Conservation (phyloP, 2,888 invertebrate species). For the Netelia melanura region DNA sequence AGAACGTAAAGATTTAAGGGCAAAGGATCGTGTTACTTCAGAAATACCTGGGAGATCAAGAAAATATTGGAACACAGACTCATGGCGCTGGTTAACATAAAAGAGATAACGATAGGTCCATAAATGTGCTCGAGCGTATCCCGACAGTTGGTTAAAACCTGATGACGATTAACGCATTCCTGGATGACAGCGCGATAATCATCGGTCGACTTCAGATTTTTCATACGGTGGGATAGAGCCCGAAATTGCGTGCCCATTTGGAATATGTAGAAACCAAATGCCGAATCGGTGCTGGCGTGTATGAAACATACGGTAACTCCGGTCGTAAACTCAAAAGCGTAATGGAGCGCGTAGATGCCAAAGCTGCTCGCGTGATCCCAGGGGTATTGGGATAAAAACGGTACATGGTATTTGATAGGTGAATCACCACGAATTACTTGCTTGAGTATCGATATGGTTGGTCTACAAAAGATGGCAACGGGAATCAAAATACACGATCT, state of each 20-base stretch:
- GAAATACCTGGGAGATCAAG: conserved; percentile 71
- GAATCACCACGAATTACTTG: conserved; percentile 26
- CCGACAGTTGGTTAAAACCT: conserved; percentile 63
- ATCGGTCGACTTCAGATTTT: conserved; percentile 33
- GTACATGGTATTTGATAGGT: conserved; percentile 25
- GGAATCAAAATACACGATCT: neutral
- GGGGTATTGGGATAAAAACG: conserved; percentile 50
- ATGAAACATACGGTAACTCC: conserved; percentile 60
- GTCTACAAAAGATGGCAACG: conserved; percentile 17
- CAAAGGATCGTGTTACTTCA: too few species aligned
- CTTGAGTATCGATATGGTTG: conserved; percentile 33
- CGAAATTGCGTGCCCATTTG: conserved; percentile 74
- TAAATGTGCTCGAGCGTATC: conserved; percentile 71
- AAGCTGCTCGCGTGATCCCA: conserved; percentile 33
- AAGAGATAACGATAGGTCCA: conserved; percentile 73
- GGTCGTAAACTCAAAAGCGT: conserved; percentile 62
- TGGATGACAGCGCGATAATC: conserved; percentile 62
- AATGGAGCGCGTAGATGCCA: conserved; percentile 63
- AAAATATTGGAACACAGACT: conserved; percentile 75
- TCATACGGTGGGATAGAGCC: conserved; percentile 63
- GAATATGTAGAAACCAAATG: conserved; percentile 74
- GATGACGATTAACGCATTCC: conserved; percentile 68
- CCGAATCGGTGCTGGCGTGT: conserved; percentile 70
- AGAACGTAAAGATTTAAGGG: neutral
- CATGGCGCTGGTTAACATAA: conserved; percentile 72